These are phyloP conservation scores for Andrena marginata DNA, from an alignment of 2,888 invertebrate species.

Conservation along the genomic window DNA sequence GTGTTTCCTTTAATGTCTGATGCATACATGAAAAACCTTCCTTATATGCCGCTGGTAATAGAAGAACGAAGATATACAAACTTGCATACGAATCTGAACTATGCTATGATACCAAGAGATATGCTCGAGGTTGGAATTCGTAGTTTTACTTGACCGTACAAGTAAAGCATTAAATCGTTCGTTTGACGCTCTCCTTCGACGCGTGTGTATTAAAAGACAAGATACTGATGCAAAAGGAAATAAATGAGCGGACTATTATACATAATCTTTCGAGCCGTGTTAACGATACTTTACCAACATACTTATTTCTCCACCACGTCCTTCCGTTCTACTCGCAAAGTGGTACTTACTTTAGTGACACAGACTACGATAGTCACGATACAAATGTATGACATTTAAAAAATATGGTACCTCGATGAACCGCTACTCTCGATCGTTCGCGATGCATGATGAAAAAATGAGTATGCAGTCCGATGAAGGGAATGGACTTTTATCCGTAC, in stretches of 20 bases:
- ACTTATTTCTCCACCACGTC: conserved; percentile 31
- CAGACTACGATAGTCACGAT: conserved; percentile 41
- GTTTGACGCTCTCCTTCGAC: conserved; percentile 36
- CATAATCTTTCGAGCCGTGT: conserved; percentile 34
- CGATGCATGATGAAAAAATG: conserved; percentile 45
- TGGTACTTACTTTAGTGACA: conserved; percentile 31
- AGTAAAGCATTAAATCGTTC: conserved; percentile 48
- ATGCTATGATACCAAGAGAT: conserved; percentile 33
- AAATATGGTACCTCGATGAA: conserved; percentile 53
- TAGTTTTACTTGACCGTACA: conserved; percentile 34
- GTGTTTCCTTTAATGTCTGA: conserved; percentile 9
- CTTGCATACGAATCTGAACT: conserved; percentile 2
- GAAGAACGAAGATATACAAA: conserved; percentile 27
- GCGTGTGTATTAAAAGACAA: conserved; percentile 47
- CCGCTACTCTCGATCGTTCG: conserved; percentile 30
- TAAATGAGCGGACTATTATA: conserved; percentile 43
- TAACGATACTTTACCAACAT: conserved; percentile 18
- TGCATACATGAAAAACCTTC: neutral
- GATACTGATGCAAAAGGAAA: conserved; percentile 46
- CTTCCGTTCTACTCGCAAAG: conserved; percentile 23
- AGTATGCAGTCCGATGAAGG: conserved; percentile 39
- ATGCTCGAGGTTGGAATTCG: conserved; percentile 28
- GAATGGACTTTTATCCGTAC: conserved; percentile 45
- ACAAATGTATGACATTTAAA: conserved; percentile 55
- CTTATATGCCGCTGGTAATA: neutral